Evolutionary conservation across 2,113 vertebrate genomes (phyloP).

Genomic region (Plotosus lineatus): DNA sequence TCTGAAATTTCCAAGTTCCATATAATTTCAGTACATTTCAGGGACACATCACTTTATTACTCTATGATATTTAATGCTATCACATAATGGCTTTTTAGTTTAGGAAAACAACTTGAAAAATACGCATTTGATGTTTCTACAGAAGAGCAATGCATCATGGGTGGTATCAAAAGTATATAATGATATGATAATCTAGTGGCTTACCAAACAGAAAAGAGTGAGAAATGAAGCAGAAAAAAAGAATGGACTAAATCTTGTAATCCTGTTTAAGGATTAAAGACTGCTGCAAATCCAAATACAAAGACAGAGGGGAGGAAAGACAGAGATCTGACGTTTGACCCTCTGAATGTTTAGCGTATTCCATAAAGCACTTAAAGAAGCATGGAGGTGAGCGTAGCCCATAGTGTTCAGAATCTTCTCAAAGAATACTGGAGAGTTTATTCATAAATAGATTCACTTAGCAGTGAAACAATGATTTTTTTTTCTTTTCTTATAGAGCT

Average conservation of each 20-base stretch:
- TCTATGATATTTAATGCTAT: not conserved
- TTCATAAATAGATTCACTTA: conserved; percentile 18
- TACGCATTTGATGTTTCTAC: not conserved
- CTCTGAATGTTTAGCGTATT: conserved; percentile 51
- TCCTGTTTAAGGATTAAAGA: conserved; percentile 57
- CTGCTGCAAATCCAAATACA: conserved; percentile 49
- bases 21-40: not conserved
- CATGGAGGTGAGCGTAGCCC: conserved; percentile 29
- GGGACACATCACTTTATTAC: not conserved
- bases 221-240: conserved; percentile 47
- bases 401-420: conserved; percentile 28
- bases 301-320: conserved; percentile 43
- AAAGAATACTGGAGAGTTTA: conserved; percentile 7
- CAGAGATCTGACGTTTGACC: conserved; percentile 44
- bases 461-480: conserved; percentile 5
- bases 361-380: conserved; percentile 36
- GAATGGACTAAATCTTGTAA: conserved; percentile 52
- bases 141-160: conserved; percentile 15
- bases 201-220: conserved; percentile 39
- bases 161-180: conserved; percentile 42
- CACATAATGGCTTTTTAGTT: not conserved
- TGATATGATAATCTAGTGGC: conserved; percentile 52
- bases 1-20: not conserved
- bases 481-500: not conserved
- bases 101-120: not conserved